Evolutionary conservation across 2,888 invertebrate species (phyloP), one percentile per base, ranked within the genome.

Genomic region (Didymodactylos carnosus): DNA sequence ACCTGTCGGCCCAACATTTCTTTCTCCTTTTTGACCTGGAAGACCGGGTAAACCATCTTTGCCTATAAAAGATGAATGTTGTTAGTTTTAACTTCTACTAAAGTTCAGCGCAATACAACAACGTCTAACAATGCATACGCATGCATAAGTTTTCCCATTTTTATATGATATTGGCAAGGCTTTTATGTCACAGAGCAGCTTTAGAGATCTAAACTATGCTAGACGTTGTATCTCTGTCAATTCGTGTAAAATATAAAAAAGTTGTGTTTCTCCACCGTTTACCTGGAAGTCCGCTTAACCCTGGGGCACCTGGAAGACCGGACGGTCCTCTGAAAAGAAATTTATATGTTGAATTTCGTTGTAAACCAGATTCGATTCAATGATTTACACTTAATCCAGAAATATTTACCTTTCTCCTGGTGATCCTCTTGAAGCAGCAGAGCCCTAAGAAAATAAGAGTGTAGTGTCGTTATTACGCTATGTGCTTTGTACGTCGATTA

Each of bases 41-140:
- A 72, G 11, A n/a, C 79, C 80, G n/a, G 77, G 77, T 3, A 72
- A 25, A 3, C 79, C 79, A 72, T 73, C 75, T 29, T 75, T 72
- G 62, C 79, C 80, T 25, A 71, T 73, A 0, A 16, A 23, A 25
- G n/a, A n/a, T n/a, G n/a, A n/a, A n/a, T n/a, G n/a, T n/a, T n/a
- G n/a, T n/a, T n/a, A n/a, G n/a, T n/a, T n/a, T n/a, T n/a, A n/a
- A n/a, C n/a, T n/a, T n/a, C n/a, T n/a, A n/a, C n/a, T n/a, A n/a
- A n/a, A n/a, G n/a, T n/a, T n/a, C n/a, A n/a, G n/a, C n/a, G n/a
- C n/a, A n/a, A n/a, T n/a, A n/a, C n/a, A n/a, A n/a, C n/a, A n/a
- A n/a, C n/a, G n/a, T n/a, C n/a, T n/a, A n/a, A n/a, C n/a, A n/a
- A n/a, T n/a, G n/a, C n/a, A n/a, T n/a, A n/a, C n/a, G n/a, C n/a